Base-by-base conservation (phyloP, 2,888 invertebrate species). In the Melinopterus prodromus region DNA sequence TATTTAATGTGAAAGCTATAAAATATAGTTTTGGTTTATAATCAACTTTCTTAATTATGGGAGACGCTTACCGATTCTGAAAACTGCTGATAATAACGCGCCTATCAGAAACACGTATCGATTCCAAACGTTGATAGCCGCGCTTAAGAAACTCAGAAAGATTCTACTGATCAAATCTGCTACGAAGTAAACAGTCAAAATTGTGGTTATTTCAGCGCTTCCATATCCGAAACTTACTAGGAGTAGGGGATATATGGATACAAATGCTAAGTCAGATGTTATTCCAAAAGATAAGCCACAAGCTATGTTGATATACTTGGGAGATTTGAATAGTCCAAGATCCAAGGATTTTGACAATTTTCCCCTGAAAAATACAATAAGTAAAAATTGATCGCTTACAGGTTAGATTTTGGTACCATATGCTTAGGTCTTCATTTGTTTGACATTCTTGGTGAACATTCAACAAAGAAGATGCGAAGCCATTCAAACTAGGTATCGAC, bases 221-320 rank as follows among this genome's bases (percentile, higher is more conserved):
- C 89, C 88, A 85, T 92, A 93, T 80, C 92, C 92, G 78, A 90
- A 89, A 0, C 92, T 91, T 79, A 90, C 90, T 80, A 94, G 89
- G 81, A 94, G 89, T 84, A 94, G 85, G 0, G 95, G 95, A 81
- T 95, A 91, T 77, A 95, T 86, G 0, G 93, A 92, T 83, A 93
- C 91, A 86, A 95, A 95, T 0, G 93, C 93, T 70, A 93, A 90
- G 86, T 95, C 95, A 7, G 94, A 92, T 79, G 93, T 93, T 81
- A 93, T 91, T 2, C 93, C 92, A 80, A 95, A 90, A 0, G 94
- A 92, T 86, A 94, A 91, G 53, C 95, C 95, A 69, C 94, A 86
- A 77, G 93, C 92, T 80, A 95, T 93, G 85, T 94, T 95, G 7
- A 94, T 91, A 84, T 93, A 94, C 35, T 92, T 90, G 16, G 91